Base-by-base conservation (phyloP, 2,113 vertebrate species). In the Cichladusa arquata region DNA sequence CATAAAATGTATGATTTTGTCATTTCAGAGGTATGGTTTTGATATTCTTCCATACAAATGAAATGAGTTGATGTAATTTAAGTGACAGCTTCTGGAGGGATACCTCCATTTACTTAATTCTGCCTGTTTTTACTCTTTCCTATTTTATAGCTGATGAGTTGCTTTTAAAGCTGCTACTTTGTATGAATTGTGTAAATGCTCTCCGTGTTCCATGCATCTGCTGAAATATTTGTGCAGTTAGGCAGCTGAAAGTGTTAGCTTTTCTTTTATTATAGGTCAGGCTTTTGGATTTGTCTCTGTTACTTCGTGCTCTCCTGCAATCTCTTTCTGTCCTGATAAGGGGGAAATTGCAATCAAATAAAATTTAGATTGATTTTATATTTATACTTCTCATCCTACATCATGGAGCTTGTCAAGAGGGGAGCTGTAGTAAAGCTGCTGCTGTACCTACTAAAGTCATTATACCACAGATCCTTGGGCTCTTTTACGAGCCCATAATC, bases 401-500 rank as follows among this genome's bases (percentile, higher is more conserved):
- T 86, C 89, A 94, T 44, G 11, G 23, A 92, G 36, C 77, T 95
- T 95, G 85, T 87, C 3, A 22, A 60, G 86, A 94, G 62, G 81
- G 48, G 77, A 73, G 47, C 36, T 87, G 54, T 38, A 74, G 62
- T 47, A 94, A 92, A 81, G 65, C 53, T 82, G 51, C 44, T 83
- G 83, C 48, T 78, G 62, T 82, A 91, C 47, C 67, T 90, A 51
- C 86, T 95, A 20, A 94, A 97, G 96, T 92, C 96, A 66, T 92
- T 93, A 95, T 83, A 44, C 60, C 91, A 73, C 73, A 89, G 77
- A 88, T 93, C 77, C 14, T 88, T 81, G 93, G 87, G 78, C 91
- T 94, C 76, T 74, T 97, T 98, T 98, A 98, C 64, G 92, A 97
- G 88, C 80, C 87, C 88, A 96, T 97, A 97, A 97, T 96, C 94